Conservation (phyloP, 2,888 invertebrate genomes). For the Dendrolimus houi region DNA sequence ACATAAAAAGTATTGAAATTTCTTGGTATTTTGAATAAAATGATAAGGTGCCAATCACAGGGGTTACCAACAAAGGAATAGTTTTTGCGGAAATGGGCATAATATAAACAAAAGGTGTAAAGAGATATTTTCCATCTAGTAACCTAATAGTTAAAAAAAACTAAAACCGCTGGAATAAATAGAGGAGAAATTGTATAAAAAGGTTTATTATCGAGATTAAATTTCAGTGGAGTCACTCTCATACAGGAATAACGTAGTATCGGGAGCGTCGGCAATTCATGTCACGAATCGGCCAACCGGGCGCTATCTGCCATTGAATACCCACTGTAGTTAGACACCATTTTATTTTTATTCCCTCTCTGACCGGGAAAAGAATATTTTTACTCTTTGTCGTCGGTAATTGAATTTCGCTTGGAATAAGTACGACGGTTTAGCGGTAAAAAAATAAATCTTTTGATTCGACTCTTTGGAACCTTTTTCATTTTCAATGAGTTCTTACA, state of each 20-base stretch:
- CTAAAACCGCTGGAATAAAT: not conserved
- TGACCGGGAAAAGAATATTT: constrained; percentile 35
- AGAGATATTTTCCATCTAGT: no score
- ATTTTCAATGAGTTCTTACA: not conserved
- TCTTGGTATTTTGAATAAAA: no score
- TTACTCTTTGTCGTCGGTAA: constrained; percentile 50
- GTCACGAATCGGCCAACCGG: constrained; percentile 30
- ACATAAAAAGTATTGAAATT: no score
- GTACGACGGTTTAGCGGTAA: constrained; percentile 23
- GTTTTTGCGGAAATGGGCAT: no score
- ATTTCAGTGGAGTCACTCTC: constrained; percentile 24
- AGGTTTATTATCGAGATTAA: constrained; percentile 6
- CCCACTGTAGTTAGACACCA: constrained; percentile 37
- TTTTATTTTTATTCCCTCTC: constrained; percentile 39
- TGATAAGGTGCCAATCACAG: no score
- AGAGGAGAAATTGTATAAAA: not conserved
- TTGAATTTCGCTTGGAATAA: constrained; percentile 45
- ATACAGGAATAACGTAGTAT: constrained; percentile 18
- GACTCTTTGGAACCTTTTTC: not conserved
- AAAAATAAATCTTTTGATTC: constrained; percentile 3
- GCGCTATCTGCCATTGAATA: constrained; percentile 31
- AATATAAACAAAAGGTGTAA: no score
- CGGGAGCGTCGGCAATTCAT: constrained; percentile 28
- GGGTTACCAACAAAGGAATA: no score
- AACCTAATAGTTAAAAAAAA: not conserved